These are phyloP conservation scores for Clusia tigrina DNA, from an alignment of 2,888 invertebrate genomes.

Conservation along the genomic window DNA sequence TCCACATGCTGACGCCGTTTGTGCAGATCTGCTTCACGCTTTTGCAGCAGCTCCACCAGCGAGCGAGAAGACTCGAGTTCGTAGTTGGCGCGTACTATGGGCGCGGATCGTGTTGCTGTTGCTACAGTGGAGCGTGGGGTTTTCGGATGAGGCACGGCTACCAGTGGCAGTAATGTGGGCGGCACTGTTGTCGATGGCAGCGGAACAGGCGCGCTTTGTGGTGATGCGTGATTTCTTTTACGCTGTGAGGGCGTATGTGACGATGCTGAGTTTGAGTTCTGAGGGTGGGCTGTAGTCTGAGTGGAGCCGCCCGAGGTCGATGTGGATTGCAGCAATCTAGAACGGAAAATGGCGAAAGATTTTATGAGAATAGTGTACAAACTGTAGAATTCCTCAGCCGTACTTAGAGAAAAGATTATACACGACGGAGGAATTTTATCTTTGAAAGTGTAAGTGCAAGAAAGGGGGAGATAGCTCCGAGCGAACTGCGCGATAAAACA, in stretches of 20 bases:
- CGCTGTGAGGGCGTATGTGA: neutral
- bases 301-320: no score
- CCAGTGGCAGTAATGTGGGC: slow-evolving; percentile 20
- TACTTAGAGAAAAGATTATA: no score
- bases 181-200: slow-evolving; percentile 19
- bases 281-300: slow-evolving; percentile 5
- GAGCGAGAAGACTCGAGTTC: slow-evolving; percentile 46
- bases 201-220: no score
- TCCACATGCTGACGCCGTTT: slow-evolving; percentile 66
- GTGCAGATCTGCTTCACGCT: slow-evolving; percentile 66
- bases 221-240: slow-evolving; percentile 18
- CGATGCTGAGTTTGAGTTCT: neutral
- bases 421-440: no score
- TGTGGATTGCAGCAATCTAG: slow-evolving; percentile 26
- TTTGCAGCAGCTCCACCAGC: slow-evolving; percentile 57
- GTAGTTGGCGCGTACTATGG: slow-evolving; percentile 45
- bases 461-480: no score
- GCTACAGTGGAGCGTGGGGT: neutral
- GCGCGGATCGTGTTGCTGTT: slow-evolving; percentile 23
- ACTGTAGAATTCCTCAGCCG: no score
- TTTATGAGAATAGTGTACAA: neutral
- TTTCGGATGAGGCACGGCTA: neutral
- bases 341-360: neutral
- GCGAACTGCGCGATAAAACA: no score
- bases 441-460: no score